These are phyloP conservation scores for Carlito syrichta DNA, from an alignment of 2,113 vertebrate species.

Conservation along the genomic window DNA sequence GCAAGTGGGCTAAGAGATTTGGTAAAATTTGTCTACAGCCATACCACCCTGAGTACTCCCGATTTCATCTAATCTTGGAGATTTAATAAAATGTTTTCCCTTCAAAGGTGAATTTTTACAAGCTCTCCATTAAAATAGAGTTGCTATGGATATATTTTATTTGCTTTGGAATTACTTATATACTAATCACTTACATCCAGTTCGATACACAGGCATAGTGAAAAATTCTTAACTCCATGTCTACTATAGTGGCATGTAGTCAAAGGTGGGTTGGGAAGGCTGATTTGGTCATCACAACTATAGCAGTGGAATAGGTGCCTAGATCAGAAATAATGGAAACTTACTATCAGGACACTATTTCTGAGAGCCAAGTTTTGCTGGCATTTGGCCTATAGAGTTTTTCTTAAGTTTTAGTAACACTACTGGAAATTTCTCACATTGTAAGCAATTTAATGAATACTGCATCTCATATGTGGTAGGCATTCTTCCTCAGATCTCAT, in stretches of 20 bases:
- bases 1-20: conserved; percentile 53
- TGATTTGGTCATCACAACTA: conserved; percentile 29
- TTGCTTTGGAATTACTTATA: conserved; percentile 69
- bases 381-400: not conserved
- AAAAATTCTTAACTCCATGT: conserved; percentile 47
- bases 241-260: conserved; percentile 43
- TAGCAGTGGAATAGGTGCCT: not conserved
- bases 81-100: conserved; percentile 60
- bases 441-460: not conserved
- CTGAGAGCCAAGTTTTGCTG: not conserved
- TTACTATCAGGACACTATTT: not conserved
- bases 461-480: not conserved
- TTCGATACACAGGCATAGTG: conserved; percentile 48
- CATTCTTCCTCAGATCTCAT: not conserved
- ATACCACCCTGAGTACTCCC: no score
- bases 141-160: conserved; percentile 57
- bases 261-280: conserved; percentile 4
- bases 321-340: not conserved
- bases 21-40: conserved; percentile 62
- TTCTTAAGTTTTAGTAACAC: not conserved
- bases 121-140: conserved; percentile 45
- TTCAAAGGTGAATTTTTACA: conserved; percentile 43
- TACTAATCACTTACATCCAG: conserved; percentile 69
- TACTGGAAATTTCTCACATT: not conserved
- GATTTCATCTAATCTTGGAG: no score